Conservation (phyloP, 2,113 vertebrate genomes). For the Labeo catla region DNA sequence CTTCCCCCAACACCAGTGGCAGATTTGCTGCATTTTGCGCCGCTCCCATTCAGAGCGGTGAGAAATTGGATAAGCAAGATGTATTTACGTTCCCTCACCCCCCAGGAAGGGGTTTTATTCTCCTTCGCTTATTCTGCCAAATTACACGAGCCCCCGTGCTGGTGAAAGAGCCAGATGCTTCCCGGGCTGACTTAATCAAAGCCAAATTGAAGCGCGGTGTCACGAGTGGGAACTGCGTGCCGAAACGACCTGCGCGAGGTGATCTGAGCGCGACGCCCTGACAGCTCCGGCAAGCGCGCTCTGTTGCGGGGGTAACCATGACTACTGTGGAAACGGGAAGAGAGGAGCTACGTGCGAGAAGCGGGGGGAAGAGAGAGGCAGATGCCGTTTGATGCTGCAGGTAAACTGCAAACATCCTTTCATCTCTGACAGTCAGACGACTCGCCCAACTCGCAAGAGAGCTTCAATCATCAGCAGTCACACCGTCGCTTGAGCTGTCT, state of each 20-base stretch:
- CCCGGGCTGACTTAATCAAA: conserved; percentile 67
- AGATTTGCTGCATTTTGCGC: conserved; percentile 53
- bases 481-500: conserved; percentile 69
- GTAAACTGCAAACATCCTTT: conserved; percentile 79
- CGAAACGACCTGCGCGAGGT: conserved; percentile 66
- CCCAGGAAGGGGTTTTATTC: conserved; percentile 60
- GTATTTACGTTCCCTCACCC: conserved; percentile 54
- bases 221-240: conserved; percentile 50
- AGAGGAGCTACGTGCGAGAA: conserved; percentile 34
- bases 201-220: conserved; percentile 65
- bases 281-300: conserved; percentile 64
- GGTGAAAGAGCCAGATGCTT: conserved; percentile 53
- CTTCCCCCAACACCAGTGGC: conserved; percentile 34
- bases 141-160: conserved; percentile 53
- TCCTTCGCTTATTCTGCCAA: conserved; percentile 62
- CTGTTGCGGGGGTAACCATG: conserved; percentile 73
- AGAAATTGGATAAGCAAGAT: conserved; percentile 58
- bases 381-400: conserved; percentile 77
- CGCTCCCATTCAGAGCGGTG: conserved; percentile 44
- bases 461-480: conserved; percentile 75
- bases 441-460: conserved; percentile 73
- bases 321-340: conserved; percentile 72
- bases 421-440: conserved; percentile 77
- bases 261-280: conserved; percentile 69
- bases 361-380: conserved; percentile 45